These are phyloP conservation scores for Sturmia bella DNA, from an alignment of 2,888 invertebrate genomes.

Conservation along the genomic window DNA sequence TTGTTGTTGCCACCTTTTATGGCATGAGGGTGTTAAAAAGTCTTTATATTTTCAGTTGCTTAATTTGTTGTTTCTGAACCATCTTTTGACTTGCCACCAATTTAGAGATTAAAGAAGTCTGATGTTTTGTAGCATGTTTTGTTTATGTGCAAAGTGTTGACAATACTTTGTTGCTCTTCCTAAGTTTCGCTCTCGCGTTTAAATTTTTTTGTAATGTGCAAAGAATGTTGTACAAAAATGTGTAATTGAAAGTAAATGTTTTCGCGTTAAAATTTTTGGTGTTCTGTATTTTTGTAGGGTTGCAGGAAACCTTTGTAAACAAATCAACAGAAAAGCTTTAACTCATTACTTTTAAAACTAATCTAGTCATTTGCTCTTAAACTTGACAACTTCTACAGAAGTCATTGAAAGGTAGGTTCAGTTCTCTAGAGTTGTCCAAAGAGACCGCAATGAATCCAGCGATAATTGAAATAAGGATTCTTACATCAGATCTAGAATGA, in stretches of 20 bases:
- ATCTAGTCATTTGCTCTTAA: too few species aligned
- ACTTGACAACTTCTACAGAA: too few species aligned
- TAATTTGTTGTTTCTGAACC: constrained; percentile 7
- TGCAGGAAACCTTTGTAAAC: too few species aligned
- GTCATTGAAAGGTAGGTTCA: too few species aligned
- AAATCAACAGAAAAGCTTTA: too few species aligned
- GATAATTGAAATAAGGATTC: too few species aligned
- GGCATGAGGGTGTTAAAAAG: constrained; percentile 65
- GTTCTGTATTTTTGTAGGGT: too few species aligned
- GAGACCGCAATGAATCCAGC: too few species aligned
- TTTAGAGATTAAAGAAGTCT: constrained; percentile 46
- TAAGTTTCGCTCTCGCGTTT: constrained; percentile 25
- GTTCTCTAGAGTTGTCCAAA: too few species aligned
- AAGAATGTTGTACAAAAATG: constrained; percentile 32
- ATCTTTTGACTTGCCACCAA: constrained; percentile 42
- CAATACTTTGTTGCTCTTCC: constrained; percentile 25
- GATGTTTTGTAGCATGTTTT: constrained; percentile 41
- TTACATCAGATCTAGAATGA: too few species aligned
- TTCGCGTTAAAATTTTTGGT: constrained; percentile 28
- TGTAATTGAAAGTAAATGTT: constrained; percentile 44
- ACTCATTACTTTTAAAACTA: too few species aligned
- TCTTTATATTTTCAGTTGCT: constrained; percentile 12
- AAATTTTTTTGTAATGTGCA: constrained; percentile 48
- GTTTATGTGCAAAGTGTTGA: constrained; percentile 32
- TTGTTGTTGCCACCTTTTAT: constrained; percentile 62